Conservation (phyloP, 1,140 invertebrate genomes). For the Drosophila triauraria region DNA sequence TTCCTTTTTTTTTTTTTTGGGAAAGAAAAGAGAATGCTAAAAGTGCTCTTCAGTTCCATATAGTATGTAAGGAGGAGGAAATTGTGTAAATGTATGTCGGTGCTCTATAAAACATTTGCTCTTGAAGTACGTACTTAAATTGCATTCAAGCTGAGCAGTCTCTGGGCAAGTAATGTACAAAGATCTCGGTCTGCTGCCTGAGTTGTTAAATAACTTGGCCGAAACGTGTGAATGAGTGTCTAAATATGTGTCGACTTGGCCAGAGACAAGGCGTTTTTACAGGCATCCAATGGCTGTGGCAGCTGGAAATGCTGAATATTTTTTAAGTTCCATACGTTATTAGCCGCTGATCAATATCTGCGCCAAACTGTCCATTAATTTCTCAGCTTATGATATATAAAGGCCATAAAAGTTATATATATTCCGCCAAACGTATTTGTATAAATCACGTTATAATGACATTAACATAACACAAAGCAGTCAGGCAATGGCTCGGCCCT, state of each 20-base stretch:
- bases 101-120: slow-evolving; percentile 80
- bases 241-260: slow-evolving; percentile 75
- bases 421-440: slow-evolving; percentile 58
- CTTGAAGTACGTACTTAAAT: slow-evolving; percentile 80
- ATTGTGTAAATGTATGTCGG: slow-evolving; percentile 56
- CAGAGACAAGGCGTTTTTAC: not conserved
- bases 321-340: not conserved
- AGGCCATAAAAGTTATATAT: slow-evolving; percentile 55
- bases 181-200: slow-evolving; percentile 60
- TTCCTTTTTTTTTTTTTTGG: slow-evolving; percentile 15
- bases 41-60: slow-evolving; percentile 45
- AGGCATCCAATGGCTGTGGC: not conserved
- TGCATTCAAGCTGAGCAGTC: slow-evolving; percentile 76
- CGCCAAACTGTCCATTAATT: slow-evolving; percentile 53
- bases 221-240: slow-evolving; percentile 76
- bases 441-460: slow-evolving; percentile 75
- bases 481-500: slow-evolving; percentile 18
- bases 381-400: slow-evolving; percentile 48
- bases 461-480: slow-evolving; percentile 68
- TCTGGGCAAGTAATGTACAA: slow-evolving; percentile 61
- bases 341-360: slow-evolving; percentile 29
- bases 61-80: slow-evolving; percentile 15
- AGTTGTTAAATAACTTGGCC: slow-evolving; percentile 80
- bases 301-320: slow-evolving; percentile 2
- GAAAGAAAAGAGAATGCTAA: slow-evolving; percentile 28